Percentiles rank a stretch among this genome's conserved stretches.
These are phyloP conservation scores for Microcebus jonahi DNA, from an alignment of 2,113 vertebrate species.

Conservation along the genomic window DNA sequence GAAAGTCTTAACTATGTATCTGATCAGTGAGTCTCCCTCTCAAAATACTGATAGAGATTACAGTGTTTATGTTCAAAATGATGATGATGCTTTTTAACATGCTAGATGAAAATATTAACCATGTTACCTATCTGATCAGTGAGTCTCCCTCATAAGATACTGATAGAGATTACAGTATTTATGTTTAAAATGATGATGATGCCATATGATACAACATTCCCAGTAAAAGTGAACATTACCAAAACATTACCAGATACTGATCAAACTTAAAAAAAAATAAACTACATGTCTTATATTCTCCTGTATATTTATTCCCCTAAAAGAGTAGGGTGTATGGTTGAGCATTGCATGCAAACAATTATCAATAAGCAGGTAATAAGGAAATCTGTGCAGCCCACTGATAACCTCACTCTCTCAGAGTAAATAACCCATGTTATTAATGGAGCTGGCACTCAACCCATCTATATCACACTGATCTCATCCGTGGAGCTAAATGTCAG, in stretches of 20 bases:
- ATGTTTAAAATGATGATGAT: not conserved
- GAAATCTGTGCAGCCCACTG: not conserved
- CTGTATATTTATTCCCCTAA: not conserved
- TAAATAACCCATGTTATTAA: not conserved
- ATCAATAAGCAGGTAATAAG: not conserved
- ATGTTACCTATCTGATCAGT: too few relatives aligned
- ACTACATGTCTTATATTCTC: not conserved
- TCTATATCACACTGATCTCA: not conserved
- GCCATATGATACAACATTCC: not conserved
- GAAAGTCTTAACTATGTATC: not conserved
- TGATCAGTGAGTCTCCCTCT: not conserved
- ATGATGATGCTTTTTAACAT: too few relatives aligned
- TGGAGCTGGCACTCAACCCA: not conserved
- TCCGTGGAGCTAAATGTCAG: constrained; percentile 22
- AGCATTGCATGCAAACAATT: not conserved
- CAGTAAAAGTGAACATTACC: not conserved
- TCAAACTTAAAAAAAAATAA: not conserved
- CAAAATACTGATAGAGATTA: not conserved
- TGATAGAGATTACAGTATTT: too few relatives aligned
- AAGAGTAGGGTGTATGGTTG: not conserved
- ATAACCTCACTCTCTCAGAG: not conserved
- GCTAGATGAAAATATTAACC: too few relatives aligned
- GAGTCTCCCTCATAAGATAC: too few relatives aligned
- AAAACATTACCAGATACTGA: not conserved
- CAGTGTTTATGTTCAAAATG: not conserved